Base-by-base conservation (phyloP, 2,888 invertebrate species). In the Malthinus flaveolus region DNA sequence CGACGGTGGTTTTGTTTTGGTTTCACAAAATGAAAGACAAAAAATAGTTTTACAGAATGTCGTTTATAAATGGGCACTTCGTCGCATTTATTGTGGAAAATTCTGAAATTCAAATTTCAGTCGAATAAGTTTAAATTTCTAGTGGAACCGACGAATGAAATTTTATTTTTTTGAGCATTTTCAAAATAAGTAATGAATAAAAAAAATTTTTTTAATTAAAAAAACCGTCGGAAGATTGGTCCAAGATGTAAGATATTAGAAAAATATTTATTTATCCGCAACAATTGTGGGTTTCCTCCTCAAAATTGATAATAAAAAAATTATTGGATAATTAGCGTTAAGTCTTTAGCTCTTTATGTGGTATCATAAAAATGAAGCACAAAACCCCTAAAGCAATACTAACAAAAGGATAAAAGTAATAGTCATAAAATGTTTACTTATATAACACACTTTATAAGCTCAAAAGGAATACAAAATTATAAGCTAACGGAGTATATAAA, bases 381-480 rank as follows among this genome's bases (percentile, higher is more conserved):
- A 42, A 42, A 42, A 12, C 7, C 23, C 13, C 39, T 4, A 15
- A 15, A 42, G 39, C 39, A 15, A 23, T 42, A 53, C 51, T 60
- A 51, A 54, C 57, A 56, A n/a, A n/a, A 61, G 62, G 64, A 69
- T 65, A 66, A 70, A 69, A 68, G 68, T 69, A 66, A 70, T 70
- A 67, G 65, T 65, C 67, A 62, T 70, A 69, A 70, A 70, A 70
- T 64, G 67, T 68, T 68, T 69, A 66, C 68, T 68, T 65, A 64
- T 63, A 61, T 62, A 66, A 68, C 65, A 66, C 67, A 59, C 69
- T 71, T 71, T 69, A 23, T 23, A 23, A 68, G 65, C 56, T 70
- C 70, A 71, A 71, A 70, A 66, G 71, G 70, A 71, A 70, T 70
- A 65, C 65, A 56, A 56, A 71, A 71, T 70, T 66, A 66, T 61